These are phyloP conservation scores for Lepidurus apus DNA, from an alignment of 1,140 invertebrate species.

Conservation along the genomic window DNA sequence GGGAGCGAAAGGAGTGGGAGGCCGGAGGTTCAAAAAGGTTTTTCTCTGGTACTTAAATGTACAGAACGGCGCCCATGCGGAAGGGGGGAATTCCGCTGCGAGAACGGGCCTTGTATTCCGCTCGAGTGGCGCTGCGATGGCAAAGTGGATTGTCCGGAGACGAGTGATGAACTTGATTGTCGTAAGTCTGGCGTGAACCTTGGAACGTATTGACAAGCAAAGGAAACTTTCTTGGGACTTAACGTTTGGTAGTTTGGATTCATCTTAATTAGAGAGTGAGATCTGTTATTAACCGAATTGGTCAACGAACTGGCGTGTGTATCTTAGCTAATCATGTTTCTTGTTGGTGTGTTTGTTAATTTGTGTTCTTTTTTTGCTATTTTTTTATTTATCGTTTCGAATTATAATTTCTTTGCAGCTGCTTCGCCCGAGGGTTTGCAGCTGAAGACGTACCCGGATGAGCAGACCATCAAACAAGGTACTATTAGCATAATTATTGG, in stretches of 20 bases:
- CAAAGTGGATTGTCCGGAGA: slow-evolving; percentile 59
- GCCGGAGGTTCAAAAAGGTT: neutral
- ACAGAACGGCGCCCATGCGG: slow-evolving; percentile 40
- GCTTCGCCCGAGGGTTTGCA: slow-evolving; percentile 47
- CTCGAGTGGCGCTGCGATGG: slow-evolving; percentile 54
- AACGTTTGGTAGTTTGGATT: slow-evolving; percentile 7
- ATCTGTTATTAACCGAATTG: no score
- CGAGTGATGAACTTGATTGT: slow-evolving; percentile 62
- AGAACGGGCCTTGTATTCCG: slow-evolving; percentile 61
- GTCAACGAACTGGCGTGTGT: no score
- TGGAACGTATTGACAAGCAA: neutral
- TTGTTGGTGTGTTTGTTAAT: no score
- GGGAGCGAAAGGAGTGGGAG: neutral
- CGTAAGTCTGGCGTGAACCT: slow-evolving; percentile 38
- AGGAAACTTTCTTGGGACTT: neutral
- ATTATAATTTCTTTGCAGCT: slow-evolving; percentile 38
- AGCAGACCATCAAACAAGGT: slow-evolving; percentile 76
- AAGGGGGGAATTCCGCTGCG: slow-evolving; percentile 51
- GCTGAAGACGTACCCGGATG: slow-evolving; percentile 65
- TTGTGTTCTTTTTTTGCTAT: no score
- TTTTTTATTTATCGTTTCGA: no score
- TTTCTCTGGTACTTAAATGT: neutral
- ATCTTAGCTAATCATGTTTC: no score
- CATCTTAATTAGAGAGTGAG: neutral
- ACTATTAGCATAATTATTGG: slow-evolving; percentile 47